Evolutionary conservation across 2,888 invertebrate species (phyloP), one percentile per base, ranked within the genome.

Genomic region (Pterobdella sp.): DNA sequence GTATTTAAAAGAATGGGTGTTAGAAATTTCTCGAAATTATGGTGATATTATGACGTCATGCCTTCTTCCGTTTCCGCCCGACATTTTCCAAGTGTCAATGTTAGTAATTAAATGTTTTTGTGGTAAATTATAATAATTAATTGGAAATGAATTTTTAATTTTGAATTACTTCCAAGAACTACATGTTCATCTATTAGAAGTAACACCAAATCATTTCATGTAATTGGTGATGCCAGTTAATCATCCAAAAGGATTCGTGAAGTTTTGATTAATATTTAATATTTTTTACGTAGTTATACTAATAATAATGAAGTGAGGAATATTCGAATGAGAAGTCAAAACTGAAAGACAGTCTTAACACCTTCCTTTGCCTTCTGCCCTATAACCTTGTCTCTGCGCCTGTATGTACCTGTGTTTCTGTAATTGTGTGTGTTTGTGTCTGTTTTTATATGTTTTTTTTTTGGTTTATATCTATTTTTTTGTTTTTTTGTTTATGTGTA

Each of bases 331-430:
- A 84, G 80, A 93, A 94, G 0, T 90, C 91, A 52, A 94, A 96
- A 81, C 88, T 97, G 31, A 93, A 93, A 84, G 95, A 98, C 82
- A 97, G 96, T 1, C 87, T 97, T 56, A 92, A 93, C 83, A 88
- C 95, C 75, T 86, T 98, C 67, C 93, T 96, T 82, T 96, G 96
- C 82, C 85, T 98, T 76, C 94, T 97, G 42, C 97, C 98, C 0
- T 98, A 98, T 83, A 96, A 97, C 79, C 91, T 98, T 35, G 92
- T 99, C 77, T 93, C 93, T 0, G 90, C 92, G 77, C 93, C 94
- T 80, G 93, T 94, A 78, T 75, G 75, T 74, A 1, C 49, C 4
- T 26, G 14, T 3, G 18, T 31, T 42, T 31, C 26, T 63, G 32
- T 26, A 34, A 34, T 26, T 32, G 34, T 35, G 10, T 1, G 49